These are phyloP conservation scores for Oscheius sp. DNA, from an alignment of 2,888 invertebrate species.

Conservation along the genomic window DNA sequence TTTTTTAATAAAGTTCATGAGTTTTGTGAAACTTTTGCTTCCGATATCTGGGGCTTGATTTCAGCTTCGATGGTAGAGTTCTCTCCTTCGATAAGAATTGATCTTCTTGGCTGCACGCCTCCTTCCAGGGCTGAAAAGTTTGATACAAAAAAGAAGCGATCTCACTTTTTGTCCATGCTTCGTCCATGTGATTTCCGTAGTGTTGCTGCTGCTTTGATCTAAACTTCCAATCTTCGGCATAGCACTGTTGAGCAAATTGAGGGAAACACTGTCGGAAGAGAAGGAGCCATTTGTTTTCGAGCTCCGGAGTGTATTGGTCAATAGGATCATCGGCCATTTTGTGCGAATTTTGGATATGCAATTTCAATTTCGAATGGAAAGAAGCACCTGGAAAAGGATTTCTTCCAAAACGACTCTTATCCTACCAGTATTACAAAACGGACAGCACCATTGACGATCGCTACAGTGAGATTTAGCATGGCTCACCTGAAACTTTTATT, in stretches of 20 bases:
- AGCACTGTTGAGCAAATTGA: slow-evolving; percentile 29
- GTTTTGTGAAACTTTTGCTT: too few relatives aligned
- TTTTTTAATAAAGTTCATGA: too few relatives aligned
- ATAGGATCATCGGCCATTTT: slow-evolving; percentile 29
- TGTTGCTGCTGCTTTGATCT: slow-evolving; percentile 31
- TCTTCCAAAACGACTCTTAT: too few relatives aligned
- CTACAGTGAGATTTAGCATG: slow-evolving; percentile 23
- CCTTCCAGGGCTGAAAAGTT: slow-evolving; percentile 4
- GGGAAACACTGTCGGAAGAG: slow-evolving; percentile 33
- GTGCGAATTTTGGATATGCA: slow-evolving; percentile 30
- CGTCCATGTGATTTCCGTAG: slow-evolving; percentile 27
- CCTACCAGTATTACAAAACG: slow-evolving; percentile 28
- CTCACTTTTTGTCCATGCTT: slow-evolving; percentile 11
- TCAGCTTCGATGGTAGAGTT: background rate
- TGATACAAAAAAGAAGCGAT: background rate
- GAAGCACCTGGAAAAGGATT: too few relatives aligned
- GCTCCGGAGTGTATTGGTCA: slow-evolving; percentile 27
- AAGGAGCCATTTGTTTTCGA: slow-evolving; percentile 33
- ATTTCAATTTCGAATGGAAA: slow-evolving; percentile 32
- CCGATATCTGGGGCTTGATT: slow-evolving; percentile 6
- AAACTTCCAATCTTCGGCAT: slow-evolving; percentile 33
- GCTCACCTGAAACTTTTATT: too few relatives aligned
- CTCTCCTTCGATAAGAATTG: slow-evolving; percentile 24
- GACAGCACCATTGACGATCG: slow-evolving; percentile 25
- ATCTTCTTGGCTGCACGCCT: slow-evolving; percentile 13